phyloP scores from a whole-genome alignment of 2,888 invertebrate species.

The Bombyx huttoni region DNA sequence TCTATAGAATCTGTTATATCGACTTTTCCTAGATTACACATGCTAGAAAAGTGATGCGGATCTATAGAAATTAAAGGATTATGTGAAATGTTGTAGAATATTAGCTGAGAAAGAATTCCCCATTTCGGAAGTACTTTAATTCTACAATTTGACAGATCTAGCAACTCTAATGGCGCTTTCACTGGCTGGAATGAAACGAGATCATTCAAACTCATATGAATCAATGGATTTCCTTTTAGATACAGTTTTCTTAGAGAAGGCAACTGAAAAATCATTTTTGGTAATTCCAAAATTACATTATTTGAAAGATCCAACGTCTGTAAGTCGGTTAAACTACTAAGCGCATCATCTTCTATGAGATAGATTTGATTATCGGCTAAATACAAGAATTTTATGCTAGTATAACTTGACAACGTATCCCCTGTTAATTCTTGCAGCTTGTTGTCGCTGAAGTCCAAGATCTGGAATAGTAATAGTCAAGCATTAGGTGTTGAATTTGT shows the following conservation, averaged over 20 bases:
- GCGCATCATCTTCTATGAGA: slow-evolving; percentile 66
- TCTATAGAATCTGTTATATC: slow-evolving; percentile 57
- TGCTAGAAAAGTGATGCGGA: slow-evolving; percentile 69
- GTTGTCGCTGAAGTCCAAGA: slow-evolving; percentile 72
- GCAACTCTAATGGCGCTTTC: slow-evolving; percentile 67
- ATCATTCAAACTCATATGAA: slow-evolving; percentile 41
- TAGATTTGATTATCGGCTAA: slow-evolving; percentile 72
- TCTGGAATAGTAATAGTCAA: slow-evolving; percentile 41
- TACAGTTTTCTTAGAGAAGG: slow-evolving; percentile 75
- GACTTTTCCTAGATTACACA: slow-evolving; percentile 74
- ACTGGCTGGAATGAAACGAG: slow-evolving; percentile 65
- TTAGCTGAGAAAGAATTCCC: slow-evolving; percentile 71
- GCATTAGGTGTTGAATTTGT: neutral
- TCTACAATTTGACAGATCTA: slow-evolving; percentile 75
- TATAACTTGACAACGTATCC: slow-evolving; percentile 61
- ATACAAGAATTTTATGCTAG: slow-evolving; percentile 68
- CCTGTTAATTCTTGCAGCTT: slow-evolving; percentile 62
- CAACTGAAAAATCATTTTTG: slow-evolving; percentile 66
- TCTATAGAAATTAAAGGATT: slow-evolving; percentile 64
- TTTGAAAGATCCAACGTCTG: slow-evolving; percentile 70
- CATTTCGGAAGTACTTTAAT: slow-evolving; percentile 73
- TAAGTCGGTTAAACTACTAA: slow-evolving; percentile 56
- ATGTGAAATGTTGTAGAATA: slow-evolving; percentile 74
- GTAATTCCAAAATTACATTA: slow-evolving; percentile 65
- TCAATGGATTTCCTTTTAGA: slow-evolving; percentile 64